Base-by-base conservation (phyloP, 2,113 vertebrate genomes). In the Pteronura brasiliensis region DNA sequence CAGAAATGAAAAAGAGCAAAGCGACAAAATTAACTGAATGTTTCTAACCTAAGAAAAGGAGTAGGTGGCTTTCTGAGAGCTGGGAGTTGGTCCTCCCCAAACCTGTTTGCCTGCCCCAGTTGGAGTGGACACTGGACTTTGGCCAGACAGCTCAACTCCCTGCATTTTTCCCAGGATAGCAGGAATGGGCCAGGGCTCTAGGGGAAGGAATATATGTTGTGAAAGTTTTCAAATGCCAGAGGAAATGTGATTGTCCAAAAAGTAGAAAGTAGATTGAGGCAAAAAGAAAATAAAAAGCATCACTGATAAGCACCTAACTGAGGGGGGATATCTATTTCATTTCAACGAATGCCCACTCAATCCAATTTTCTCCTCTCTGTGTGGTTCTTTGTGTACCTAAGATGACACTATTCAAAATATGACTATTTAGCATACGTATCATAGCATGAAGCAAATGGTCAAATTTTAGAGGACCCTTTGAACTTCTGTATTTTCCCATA, bases 1-100 rank as follows among this genome's bases (percentile, higher is more conserved):
- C 67, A 86, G 91, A 83, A 96, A 74, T 13, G 80, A 72, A 82
- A 88, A 90, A 88, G 23, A 63, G 69, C 84, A 96, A 94, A 83
- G 52, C 65, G 88, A 69, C 90, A 63, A 87, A 89, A 89, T 90
- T 52, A 79, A 81, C 72, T 61, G 21, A 88, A 67, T 6, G 34
- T 86, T 97, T 93, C 92, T 84, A 76, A 90, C 69, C 59, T 65
- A 42, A 59, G 77, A 57, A 91, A 95, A 94, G 59, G 49, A 82
- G 36, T 36, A 65, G 76, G 42, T 49, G n/a, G 76, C 25, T 83
- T 79, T 71, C 59, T 92, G 85, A 82, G 92, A 77, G 79, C 2
- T 47, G 39, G 69, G 34, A 71, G 17, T 47, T 18, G 4, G 52
- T 23, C 23, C 39, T 63, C 49, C 6, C 34, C 52, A 80, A 82